Evolutionary conservation across 2,113 vertebrate genomes (phyloP).

Genomic region (Acrocephalus arundinaceus): DNA sequence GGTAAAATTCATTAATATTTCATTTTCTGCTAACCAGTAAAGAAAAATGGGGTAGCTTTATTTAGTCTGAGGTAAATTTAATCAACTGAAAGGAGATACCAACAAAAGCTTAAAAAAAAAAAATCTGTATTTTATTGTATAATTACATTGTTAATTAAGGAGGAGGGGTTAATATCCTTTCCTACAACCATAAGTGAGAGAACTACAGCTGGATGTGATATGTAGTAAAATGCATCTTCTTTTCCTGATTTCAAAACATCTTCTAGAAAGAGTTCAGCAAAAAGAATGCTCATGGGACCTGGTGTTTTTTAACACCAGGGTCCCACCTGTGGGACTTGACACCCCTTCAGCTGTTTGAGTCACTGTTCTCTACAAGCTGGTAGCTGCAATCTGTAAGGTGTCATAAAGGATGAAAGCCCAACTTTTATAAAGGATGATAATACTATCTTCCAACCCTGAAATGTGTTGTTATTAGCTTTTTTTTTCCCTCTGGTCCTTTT

Average conservation of each 20-base stretch:
- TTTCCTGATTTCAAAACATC: neutral
- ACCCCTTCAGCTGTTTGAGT: neutral
- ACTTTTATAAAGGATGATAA: neutral
- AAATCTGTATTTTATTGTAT: neutral
- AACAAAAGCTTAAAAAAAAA: neutral
- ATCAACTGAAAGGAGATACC: neutral
- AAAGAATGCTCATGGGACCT: neutral
- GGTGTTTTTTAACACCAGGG: neutral
- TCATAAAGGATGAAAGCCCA: neutral
- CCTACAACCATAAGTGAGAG: neutral
- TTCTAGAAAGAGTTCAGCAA: neutral
- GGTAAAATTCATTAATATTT: neutral
- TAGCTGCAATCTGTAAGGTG: neutral
- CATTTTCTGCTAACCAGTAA: neutral
- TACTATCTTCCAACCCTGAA: neutral
- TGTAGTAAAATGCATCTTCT: neutral
- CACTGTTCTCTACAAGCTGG: neutral
- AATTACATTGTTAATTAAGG: neutral
- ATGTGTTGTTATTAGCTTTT: neutral
- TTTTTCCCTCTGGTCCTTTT: neutral
- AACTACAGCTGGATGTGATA: neutral
- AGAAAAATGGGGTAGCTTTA: fast-evolving
- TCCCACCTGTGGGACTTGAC: neutral
- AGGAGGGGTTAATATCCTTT: neutral
- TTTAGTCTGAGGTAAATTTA: neutral